Evolutionary conservation across 2,113 vertebrate genomes (phyloP), one percentile per base, ranked within the genome.

Genomic region (Osmerus eperlanus): DNA sequence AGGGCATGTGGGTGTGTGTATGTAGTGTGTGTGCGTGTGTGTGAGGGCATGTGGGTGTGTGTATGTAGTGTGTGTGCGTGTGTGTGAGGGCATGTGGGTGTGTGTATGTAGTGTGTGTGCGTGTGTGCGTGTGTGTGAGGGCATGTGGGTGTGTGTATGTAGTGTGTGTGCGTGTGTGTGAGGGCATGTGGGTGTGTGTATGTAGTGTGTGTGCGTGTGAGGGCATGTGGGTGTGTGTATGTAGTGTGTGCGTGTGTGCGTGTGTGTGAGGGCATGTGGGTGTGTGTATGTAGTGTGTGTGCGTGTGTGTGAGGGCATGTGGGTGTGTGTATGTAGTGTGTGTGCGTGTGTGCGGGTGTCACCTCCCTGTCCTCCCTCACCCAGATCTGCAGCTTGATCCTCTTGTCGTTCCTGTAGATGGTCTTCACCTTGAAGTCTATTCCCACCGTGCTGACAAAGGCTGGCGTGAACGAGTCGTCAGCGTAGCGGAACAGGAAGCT

Each of bases 391-490:
- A 96, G 92, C 74, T 96, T 96, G 85, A 96, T 95, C 80, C 93
- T 91, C 68, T 96, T 95, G 87, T 95, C 94, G 8, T 94, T 94
- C 70, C 94, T 84, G 83, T 95, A 95, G 83, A 95, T 94, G 79
- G 94, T 96, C 85, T 96, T 96, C 81, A 96, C 94, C 88, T 95
- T 96, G 92, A 96, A 95, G 88, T 95, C 94, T 3, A 96, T 96
- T 85, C 94, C 94, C 0, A 95, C 95, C 0, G 95, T 96, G 89
- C 94, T 95, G 88, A 96, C 94, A 2, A 96, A 96, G 59, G 94
- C 94, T 0, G 95, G 94, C 0, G 94, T 96, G 89, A 95, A 96
- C 29, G 94, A 94, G 71, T 95, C 94, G 1, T 96, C 95, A 0
- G 94, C 94, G 0, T 96, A 95, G 59, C 94, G 93, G 90, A 28